Evolutionary conservation across 2,797 vertebrate genomes (phyloP).

Genomic region (Pangasius djambal): DNA sequence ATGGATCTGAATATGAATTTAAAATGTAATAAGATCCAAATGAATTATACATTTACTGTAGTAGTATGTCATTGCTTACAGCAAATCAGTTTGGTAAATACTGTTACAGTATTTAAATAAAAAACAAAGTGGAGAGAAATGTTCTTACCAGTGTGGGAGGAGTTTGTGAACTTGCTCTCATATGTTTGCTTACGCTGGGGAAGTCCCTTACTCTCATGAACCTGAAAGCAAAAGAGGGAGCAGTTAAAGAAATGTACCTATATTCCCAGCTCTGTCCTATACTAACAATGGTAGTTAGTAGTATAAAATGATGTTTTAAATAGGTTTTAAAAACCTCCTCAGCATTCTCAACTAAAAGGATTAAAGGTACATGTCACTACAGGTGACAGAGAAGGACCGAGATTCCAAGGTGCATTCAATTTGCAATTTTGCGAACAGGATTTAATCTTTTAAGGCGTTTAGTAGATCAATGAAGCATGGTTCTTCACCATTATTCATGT

Average conservation of each 20-base stretch:
- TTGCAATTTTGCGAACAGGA: background rate
- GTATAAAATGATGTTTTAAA: background rate
- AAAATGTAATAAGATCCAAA: background rate
- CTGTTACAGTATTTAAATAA: conserved; percentile 23
- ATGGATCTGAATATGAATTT: background rate
- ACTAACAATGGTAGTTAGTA: background rate
- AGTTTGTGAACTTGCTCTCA: conserved; percentile 24
- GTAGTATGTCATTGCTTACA: background rate
- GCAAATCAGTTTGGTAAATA: background rate
- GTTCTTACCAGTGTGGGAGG: conserved; percentile 45
- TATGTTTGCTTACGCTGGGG: conserved; percentile 37
- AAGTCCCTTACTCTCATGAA: conserved; percentile 34
- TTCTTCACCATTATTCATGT: background rate
- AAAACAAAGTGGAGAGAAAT: background rate
- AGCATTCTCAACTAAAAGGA: background rate
- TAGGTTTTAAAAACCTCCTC: background rate
- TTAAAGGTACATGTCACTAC: background rate
- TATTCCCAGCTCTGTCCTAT: background rate
- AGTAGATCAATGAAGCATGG: background rate
- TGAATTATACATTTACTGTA: background rate
- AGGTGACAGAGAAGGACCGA: background rate
- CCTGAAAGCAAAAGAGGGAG: conserved; percentile 39
- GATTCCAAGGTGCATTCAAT: background rate
- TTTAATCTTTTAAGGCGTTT: conserved; percentile 4
- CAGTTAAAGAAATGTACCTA: conserved; percentile 11